Evolutionary conservation across 2,888 invertebrate genomes (phyloP).

Genomic region (Drosophila meridionalis): DNA sequence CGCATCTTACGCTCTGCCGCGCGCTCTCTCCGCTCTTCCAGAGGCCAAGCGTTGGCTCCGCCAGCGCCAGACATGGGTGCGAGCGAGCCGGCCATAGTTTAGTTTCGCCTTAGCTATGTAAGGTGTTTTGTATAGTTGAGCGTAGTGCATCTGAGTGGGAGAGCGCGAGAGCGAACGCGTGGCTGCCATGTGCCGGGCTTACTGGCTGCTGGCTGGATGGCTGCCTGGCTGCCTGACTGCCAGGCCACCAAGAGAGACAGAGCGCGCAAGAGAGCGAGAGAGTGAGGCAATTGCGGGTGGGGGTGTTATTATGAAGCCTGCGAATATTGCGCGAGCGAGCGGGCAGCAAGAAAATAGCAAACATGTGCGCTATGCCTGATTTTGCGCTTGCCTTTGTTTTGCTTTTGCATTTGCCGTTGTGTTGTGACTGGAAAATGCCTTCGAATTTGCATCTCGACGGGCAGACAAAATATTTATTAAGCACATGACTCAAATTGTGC

Average conservation of each 20-base stretch:
- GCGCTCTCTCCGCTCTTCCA: slow-evolving; percentile 35
- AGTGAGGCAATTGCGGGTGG: slow-evolving; percentile 18
- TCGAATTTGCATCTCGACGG: slow-evolving; percentile 25
- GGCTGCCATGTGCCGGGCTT: slow-evolving; percentile 73
- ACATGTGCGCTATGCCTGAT: slow-evolving; percentile 66
- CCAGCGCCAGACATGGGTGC: slow-evolving; percentile 30
- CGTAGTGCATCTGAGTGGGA: slow-evolving; percentile 75
- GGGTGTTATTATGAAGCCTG: slow-evolving; percentile 55
- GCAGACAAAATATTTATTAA: slow-evolving; percentile 68
- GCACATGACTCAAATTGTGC: slow-evolving; percentile 57
- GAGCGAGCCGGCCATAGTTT: slow-evolving; percentile 68
- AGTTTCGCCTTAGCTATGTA: slow-evolving; percentile 75
- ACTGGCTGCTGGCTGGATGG: slow-evolving; percentile 60
- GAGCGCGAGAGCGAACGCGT: slow-evolving; percentile 73
- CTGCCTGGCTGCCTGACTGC: slow-evolving; percentile 33
- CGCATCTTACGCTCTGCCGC: slow-evolving; percentile 66
- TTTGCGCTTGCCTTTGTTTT: slow-evolving; percentile 57
- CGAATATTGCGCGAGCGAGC: slow-evolving; percentile 56
- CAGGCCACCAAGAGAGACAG: slow-evolving; percentile 42
- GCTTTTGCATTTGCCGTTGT: slow-evolving; percentile 47
- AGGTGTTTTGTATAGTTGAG: slow-evolving; percentile 74
- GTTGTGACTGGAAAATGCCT: slow-evolving; percentile 73
- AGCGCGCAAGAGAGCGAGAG: slow-evolving; percentile 37
- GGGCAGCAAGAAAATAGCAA: slow-evolving; percentile 61
- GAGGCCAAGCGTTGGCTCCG: slow-evolving; percentile 9